A percentile compares a stretch with the other conserved stretches of the same genome.
Evolutionary conservation across 2,797 vertebrate species (phyloP).

Genomic region (Pipistrellus pygmaeus): DNA sequence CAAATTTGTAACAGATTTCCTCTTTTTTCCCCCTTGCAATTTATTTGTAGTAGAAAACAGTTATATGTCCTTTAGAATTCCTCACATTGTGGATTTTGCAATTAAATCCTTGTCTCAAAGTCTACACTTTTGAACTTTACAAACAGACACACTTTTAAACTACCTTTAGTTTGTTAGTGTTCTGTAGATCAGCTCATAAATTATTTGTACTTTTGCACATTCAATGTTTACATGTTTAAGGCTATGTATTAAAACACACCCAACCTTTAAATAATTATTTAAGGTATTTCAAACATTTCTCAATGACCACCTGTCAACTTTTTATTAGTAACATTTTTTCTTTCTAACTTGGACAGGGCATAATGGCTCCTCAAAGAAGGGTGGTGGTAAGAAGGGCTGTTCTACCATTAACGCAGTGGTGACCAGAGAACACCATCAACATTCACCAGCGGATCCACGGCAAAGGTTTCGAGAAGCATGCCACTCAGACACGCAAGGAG

Average conservation of each 20-base stretch:
- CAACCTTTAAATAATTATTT: conserved; percentile 18
- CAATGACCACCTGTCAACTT: not conserved
- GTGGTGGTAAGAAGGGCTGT: too few relatives aligned
- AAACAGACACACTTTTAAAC: not conserved
- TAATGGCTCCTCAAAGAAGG: too few relatives aligned
- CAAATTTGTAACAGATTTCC: not conserved
- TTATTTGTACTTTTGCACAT: not conserved
- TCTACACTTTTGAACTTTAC: not conserved
- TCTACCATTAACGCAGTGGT: too few relatives aligned
- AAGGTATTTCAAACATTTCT: conserved; percentile 14
- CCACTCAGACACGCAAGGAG: too few relatives aligned
- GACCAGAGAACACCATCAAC: too few relatives aligned
- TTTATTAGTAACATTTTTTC: not conserved
- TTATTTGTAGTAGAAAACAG: conserved; percentile 25
- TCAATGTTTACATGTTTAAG: conserved; percentile 17
- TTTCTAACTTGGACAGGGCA: too few relatives aligned
- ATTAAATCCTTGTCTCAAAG: not conserved
- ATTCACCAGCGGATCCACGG: too few relatives aligned
- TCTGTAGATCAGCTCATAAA: not conserved
- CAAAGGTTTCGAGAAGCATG: too few relatives aligned
- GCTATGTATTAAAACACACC: not conserved
- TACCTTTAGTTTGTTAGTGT: conserved; percentile 18
- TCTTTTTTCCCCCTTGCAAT: not conserved
- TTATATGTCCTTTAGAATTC: not conserved
- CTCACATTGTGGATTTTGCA: not conserved